Percentiles rank a stretch among this genome's conserved stretches.
phyloP scores from a whole-genome alignment of 2,888 invertebrate species.

The Amiota mariae region DNA sequence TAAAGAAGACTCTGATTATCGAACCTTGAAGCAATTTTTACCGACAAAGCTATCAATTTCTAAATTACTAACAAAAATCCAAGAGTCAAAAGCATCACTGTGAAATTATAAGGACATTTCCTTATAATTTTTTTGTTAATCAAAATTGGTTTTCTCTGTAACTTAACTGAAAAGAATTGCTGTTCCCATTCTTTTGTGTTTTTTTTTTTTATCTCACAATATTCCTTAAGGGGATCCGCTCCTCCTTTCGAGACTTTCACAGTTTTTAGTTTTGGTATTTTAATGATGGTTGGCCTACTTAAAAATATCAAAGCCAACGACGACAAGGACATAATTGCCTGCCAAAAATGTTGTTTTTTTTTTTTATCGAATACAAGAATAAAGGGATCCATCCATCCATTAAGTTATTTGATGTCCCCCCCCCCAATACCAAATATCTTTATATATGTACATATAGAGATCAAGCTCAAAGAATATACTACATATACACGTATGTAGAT shows the following conservation, averaged over 20 bases:
- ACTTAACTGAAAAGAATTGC: too few relatives aligned
- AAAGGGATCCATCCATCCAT: neutral
- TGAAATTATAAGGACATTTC: too few relatives aligned
- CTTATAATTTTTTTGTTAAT: too few relatives aligned
- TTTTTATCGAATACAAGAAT: neutral
- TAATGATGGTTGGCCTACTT: constrained; percentile 2
- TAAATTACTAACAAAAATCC: too few relatives aligned
- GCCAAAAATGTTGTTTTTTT: neutral
- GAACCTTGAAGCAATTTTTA: too few relatives aligned
- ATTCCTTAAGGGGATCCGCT: too few relatives aligned
- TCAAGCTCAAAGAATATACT: neutral
- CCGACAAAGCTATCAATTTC: too few relatives aligned
- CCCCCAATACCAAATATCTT: neutral
- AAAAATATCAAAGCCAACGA: neutral
- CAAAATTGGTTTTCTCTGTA: too few relatives aligned
- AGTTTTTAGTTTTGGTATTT: constrained; percentile 13
- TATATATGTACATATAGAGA: constrained; percentile 3
- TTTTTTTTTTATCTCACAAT: too few relatives aligned
- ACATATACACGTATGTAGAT: neutral
- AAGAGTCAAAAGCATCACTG: too few relatives aligned
- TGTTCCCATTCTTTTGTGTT: too few relatives aligned
- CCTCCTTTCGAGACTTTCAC: neutral
- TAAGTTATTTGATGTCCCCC: neutral
- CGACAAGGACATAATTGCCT: constrained; percentile 8
- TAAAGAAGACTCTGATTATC: too few relatives aligned